Evolutionary conservation across 2,888 invertebrate genomes (phyloP).

Genomic region (Diplazon laetatorius): DNA sequence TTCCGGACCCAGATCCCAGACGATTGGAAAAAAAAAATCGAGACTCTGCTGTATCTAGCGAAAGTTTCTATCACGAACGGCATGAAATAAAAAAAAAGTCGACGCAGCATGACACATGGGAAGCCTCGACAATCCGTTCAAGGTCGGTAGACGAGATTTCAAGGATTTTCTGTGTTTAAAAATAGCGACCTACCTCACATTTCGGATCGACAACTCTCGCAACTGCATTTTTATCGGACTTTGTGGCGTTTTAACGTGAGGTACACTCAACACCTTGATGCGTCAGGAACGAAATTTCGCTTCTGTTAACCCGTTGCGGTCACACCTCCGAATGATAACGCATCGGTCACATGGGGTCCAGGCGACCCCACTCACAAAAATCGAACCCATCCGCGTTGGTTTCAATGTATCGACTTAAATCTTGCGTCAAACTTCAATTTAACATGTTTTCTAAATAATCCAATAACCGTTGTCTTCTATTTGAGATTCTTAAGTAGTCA

Average conservation of each 20-base stretch:
- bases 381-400: too few relatives aligned
- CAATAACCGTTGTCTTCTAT: too few relatives aligned
- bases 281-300: too few relatives aligned
- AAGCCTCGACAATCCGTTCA: slow-evolving; percentile 25
- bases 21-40: background rate
- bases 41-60: background rate
- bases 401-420: too few relatives aligned
- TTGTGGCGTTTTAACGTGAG: background rate
- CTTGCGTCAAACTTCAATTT: too few relatives aligned
- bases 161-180: slow-evolving; percentile 43
- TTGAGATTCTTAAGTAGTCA: too few relatives aligned
- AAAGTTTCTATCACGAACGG: slow-evolving; percentile 5
- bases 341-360: too few relatives aligned
- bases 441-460: too few relatives aligned
- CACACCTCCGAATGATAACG: too few relatives aligned
- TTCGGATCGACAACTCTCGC: slow-evolving; percentile 4
- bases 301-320: too few relatives aligned
- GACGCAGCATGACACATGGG: background rate
- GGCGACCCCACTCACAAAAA: too few relatives aligned
- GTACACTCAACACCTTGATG: slow-evolving; percentile 10
- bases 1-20: too few relatives aligned
- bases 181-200: slow-evolving; percentile 23
- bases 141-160: slow-evolving; percentile 40
- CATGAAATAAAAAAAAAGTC: slow-evolving; percentile 32
- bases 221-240: slow-evolving; percentile 13